phyloP scores from a whole-genome alignment of 2,888 invertebrate species.

The Aradus depressus region DNA sequence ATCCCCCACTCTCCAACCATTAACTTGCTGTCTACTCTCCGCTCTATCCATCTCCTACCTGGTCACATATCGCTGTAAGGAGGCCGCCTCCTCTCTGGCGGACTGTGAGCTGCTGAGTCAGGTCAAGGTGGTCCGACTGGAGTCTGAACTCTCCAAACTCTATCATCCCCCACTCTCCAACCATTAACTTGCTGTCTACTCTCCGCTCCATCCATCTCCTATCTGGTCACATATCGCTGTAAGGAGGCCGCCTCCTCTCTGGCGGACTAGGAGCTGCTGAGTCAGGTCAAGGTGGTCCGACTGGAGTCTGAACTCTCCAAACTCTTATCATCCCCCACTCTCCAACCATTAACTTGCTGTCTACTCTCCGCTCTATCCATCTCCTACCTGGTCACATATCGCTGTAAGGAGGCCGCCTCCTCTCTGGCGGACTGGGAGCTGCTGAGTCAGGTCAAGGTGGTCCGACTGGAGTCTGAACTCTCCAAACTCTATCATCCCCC shows the following conservation, averaged over 20 bases:
- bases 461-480: constrained; percentile 59
- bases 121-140: constrained; percentile 56
- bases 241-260: constrained; percentile 10
- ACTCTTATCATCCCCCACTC: constrained; percentile 47
- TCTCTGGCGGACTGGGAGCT: constrained; percentile 43
- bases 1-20: constrained; percentile 34
- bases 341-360: constrained; percentile 17
- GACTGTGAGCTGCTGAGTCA: constrained; percentile 54
- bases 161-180: constrained; percentile 40
- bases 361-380: no score
- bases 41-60: constrained; percentile 69
- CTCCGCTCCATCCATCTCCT: no score
- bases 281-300: constrained; percentile 55
- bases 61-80: constrained; percentile 48
- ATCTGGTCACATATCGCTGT: constrained; percentile 52
- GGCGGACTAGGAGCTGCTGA: constrained; percentile 48
- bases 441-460: constrained; percentile 54
- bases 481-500: constrained; percentile 51
- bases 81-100: constrained; percentile 4
- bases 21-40: no score
- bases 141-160: constrained; percentile 59
- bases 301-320: constrained; percentile 62
- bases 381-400: constrained; percentile 59
- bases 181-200: constrained; percentile 13
- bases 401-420: constrained; percentile 29